Conservation (phyloP, 2,888 invertebrate species). For the Nowickia ferox region DNA sequence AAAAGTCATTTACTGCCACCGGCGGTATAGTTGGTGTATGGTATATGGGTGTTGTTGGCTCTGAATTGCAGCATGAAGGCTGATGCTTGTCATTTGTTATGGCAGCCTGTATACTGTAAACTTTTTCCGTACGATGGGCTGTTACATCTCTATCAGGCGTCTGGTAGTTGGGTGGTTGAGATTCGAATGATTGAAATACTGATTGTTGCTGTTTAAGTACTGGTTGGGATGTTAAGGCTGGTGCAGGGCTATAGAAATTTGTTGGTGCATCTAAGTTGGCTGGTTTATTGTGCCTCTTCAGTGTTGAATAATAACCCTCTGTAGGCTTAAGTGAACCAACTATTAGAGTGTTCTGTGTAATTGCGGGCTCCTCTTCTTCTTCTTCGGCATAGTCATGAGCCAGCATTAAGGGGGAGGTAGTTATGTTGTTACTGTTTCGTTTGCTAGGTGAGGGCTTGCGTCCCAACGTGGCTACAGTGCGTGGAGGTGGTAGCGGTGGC, state of each 20-base stretch:
- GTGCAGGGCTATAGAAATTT: conserved; percentile 34
- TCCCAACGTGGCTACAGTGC: conserved; percentile 88
- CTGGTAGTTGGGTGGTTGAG: conserved; percentile 57
- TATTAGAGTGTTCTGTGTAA: conserved; percentile 84
- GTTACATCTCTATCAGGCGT: conserved; percentile 65
- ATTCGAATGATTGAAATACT: conserved; percentile 73
- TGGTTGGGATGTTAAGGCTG: conserved; percentile 4
- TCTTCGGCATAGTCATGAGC: conserved; percentile 83
- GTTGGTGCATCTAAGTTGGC: conserved; percentile 41
- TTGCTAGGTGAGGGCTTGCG: conserved; percentile 80
- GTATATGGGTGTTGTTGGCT: conserved; percentile 59
- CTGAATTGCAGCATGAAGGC: conserved; percentile 60
- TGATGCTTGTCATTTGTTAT: conserved; percentile 60
- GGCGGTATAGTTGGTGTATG: conserved; percentile 68
- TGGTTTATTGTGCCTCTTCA: conserved; percentile 71
- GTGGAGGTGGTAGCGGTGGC: conserved; percentile 90
- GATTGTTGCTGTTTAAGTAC: conserved; percentile 57
- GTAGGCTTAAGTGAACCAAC: conserved; percentile 85
- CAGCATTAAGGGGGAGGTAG: conserved; percentile 83
- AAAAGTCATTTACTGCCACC: conserved; percentile 71
- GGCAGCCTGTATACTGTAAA: conserved; percentile 77
- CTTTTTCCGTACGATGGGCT: conserved; percentile 80
- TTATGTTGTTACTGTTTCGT: conserved; percentile 82
- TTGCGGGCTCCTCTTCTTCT: conserved; percentile 83
- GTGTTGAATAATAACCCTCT: conserved; percentile 75